Conservation (phyloP, 1,140 invertebrate species). For the Amyelois transitella region DNA sequence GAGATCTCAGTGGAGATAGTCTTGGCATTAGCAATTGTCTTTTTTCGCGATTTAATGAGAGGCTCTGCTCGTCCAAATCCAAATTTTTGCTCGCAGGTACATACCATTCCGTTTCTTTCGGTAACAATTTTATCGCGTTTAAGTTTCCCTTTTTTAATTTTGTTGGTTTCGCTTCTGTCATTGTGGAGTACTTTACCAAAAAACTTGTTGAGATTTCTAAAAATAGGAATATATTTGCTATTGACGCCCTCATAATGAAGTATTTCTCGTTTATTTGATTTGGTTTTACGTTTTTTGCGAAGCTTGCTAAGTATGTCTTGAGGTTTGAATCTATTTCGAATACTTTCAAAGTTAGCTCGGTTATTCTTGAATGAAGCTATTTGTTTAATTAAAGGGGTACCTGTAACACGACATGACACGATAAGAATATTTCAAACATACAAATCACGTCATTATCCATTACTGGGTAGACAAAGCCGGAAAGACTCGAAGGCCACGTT, state of each 20-base stretch:
- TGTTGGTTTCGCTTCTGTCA: slow-evolving; percentile 33
- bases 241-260: slow-evolving; percentile 38
- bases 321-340: slow-evolving; percentile 38
- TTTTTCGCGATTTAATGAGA: slow-evolving; percentile 31
- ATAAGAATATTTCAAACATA: slow-evolving; percentile 19
- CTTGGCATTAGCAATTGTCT: slow-evolving; percentile 49
- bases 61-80: slow-evolving; percentile 15
- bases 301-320: slow-evolving; percentile 38
- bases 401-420: slow-evolving; percentile 4
- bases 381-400: slow-evolving; percentile 16
- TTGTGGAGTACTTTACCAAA: slow-evolving; percentile 57
- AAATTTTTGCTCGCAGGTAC: slow-evolving; percentile 28
- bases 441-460: slow-evolving; percentile 1
- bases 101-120: slow-evolving; percentile 23
- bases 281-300: slow-evolving; percentile 27
- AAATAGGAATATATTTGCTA: slow-evolving; percentile 52
- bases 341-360: slow-evolving; percentile 30
- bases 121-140: slow-evolving; percentile 24
- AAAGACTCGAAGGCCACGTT: too few relatives aligned
- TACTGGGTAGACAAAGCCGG: too few relatives aligned
- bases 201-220: slow-evolving; percentile 54
- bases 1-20: slow-evolving; percentile 36
- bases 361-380: slow-evolving; percentile 30
- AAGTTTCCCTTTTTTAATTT: slow-evolving; percentile 24
- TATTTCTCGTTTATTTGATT: slow-evolving; percentile 40